Percentiles rank a stretch among this genome's conserved stretches.
These are phyloP conservation scores for Pseudorhiza aurosa DNA, from an alignment of 30 jellyfish, hydroid and myxozoan genomes.

Conservation along the genomic window DNA sequence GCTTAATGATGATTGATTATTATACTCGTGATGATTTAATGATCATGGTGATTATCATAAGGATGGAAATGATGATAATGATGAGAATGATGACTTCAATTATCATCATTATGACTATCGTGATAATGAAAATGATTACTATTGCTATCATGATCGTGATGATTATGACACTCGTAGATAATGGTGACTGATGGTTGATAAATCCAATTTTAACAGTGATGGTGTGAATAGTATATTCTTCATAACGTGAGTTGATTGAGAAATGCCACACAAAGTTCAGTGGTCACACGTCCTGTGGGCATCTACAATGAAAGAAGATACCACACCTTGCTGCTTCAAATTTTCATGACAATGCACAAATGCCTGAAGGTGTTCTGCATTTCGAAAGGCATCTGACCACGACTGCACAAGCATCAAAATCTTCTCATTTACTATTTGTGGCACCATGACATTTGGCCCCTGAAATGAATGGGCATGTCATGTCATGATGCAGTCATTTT, in stretches of 20 bases:
- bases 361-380: constrained; percentile 78
- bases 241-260: no score
- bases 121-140: no score
- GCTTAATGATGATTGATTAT: neutral
- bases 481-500: neutral
- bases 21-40: no score
- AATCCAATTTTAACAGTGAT: no score
- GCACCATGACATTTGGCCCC: constrained; percentile 46
- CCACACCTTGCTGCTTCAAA: constrained; percentile 82
- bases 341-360: constrained; percentile 71
- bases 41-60: neutral
- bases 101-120: no score
- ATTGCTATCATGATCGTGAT: no score
- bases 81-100: neutral
- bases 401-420: constrained; percentile 80
- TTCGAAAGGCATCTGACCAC: constrained; percentile 96
- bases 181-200: neutral
- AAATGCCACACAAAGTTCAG: no score
- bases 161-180: neutral
- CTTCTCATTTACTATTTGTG: constrained; percentile 93
- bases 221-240: no score
- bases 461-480: neutral
- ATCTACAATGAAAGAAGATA: neutral
- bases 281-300: neutral
- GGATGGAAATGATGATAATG: neutral